Evolutionary conservation across 2,797 vertebrate genomes (phyloP), one percentile per base, ranked within the genome.

Genomic region (Hydrolagus colliei): DNA sequence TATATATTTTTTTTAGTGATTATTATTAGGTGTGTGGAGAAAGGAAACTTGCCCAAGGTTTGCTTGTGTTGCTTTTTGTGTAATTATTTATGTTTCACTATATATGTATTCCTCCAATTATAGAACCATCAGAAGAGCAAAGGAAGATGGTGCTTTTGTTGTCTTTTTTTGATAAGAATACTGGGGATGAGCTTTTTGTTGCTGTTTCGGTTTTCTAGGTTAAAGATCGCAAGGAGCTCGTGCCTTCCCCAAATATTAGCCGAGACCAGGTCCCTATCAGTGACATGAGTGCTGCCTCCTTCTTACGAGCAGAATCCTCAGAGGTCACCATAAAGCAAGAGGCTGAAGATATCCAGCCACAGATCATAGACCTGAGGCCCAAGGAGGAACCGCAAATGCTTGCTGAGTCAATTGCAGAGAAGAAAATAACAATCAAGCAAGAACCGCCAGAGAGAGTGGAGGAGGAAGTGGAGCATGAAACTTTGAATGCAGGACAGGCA

Each of bases 341-440:
- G 71, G 32, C 79, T 68, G 79, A 84, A 35, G 79, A 84, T 20
- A 16, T 84, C 65, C 11, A 71, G 65, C 65, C 35, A 63, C 79
- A 84, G 79, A n/a, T 84, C 22, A 41, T 20, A 84, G 71, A 71
- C n/a, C 65, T 12, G 79, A 84, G 8, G 41, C 12, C 79, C 65
- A 84, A 67, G 18, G 32, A 84, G 10, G 79, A 84, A 67, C 20
- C 16, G 9, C 79, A 84, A 20, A 68, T 71, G 4, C 71, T 84
- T 32, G 79, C 65, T 84, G 79, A 18, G n/a, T 84, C 71, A 67
- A 67, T 32, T 20, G 41, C 79, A 12, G 65, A 67, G 9, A 67
- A 84, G 14, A 84, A 84, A 68, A 18, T 84, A 63, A n/a, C 22
- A 67, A 84, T 71, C 71, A 84, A 84, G 6, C 79, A 52, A 35